phyloP scores from a whole-genome alignment of 2,113 vertebrate species.

The Panurus biarmicus region DNA sequence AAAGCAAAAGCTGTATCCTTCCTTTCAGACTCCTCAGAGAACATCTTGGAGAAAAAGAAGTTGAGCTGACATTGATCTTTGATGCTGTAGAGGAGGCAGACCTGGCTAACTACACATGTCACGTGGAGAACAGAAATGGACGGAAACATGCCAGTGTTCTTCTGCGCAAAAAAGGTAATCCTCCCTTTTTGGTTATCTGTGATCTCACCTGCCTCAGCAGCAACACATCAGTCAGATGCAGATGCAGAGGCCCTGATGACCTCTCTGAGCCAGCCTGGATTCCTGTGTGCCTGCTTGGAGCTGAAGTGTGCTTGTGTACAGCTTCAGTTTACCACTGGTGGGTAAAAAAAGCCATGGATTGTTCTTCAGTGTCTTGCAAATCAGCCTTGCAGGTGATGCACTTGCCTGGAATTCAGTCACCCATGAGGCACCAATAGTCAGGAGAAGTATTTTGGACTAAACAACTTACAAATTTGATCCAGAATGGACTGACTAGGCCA shows the following conservation, averaged over 20 bases:
- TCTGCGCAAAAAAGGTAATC: conserved; percentile 87
- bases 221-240: not conserved
- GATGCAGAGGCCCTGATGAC: not conserved
- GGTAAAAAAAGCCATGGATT: not conserved
- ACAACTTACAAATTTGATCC: not conserved
- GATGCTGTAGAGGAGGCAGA: conserved; percentile 89
- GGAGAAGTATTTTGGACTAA: not conserved
- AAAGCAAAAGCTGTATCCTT: not conserved
- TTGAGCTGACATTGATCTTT: conserved; percentile 86
- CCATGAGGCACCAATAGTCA: not conserved
- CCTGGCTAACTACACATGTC: conserved; percentile 92
- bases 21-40: conserved; percentile 85
- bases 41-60: conserved; percentile 94
- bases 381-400: not conserved
- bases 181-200: not conserved
- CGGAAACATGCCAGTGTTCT: conserved; percentile 82
- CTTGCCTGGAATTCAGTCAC: not conserved
- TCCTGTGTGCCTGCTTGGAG: not conserved
- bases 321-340: not conserved
- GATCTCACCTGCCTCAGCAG: not conserved
- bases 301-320: not conserved
- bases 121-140: conserved; percentile 92
- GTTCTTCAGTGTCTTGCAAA: not conserved
- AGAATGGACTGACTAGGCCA: not conserved
- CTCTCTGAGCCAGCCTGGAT: not conserved